Conservation (phyloP, 2,113 vertebrate genomes). For the Pongo pygmaeus region DNA sequence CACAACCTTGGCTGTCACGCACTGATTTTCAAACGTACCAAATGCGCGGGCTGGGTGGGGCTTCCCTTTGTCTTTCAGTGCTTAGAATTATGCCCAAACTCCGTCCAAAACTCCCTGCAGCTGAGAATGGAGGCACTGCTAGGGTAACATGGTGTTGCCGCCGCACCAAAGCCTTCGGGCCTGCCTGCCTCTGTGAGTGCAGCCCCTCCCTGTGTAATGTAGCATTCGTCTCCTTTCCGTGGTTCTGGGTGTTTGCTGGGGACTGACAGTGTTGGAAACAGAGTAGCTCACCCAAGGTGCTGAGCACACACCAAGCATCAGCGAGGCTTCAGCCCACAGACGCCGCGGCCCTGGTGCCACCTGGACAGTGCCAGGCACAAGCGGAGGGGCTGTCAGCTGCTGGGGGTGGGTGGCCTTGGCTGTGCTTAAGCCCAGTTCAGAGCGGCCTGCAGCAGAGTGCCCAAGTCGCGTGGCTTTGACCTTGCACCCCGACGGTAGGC, state of each 20-base stretch:
- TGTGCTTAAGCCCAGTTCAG: background rate
- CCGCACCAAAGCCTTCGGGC: background rate
- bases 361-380: background rate
- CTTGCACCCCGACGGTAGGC: background rate
- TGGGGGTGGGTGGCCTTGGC: background rate
- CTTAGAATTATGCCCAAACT: background rate
- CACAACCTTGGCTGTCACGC: background rate
- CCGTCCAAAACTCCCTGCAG: background rate
- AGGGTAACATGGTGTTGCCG: no score
- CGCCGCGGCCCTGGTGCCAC: no score
- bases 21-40: background rate
- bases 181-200: background rate
- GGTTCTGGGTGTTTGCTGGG: background rate
- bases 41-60: background rate
- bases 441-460: background rate
- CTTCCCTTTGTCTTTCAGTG: background rate
- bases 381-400: background rate
- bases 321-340: no score
- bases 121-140: no score
- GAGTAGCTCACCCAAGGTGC: no score
- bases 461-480: background rate
- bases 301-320: background rate
- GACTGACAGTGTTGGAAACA: accelerated
- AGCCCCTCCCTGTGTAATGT: background rate
- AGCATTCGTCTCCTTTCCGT: no score